Base-by-base conservation (phyloP, 2,113 vertebrate species). In the Osmerus eperlanus region DNA sequence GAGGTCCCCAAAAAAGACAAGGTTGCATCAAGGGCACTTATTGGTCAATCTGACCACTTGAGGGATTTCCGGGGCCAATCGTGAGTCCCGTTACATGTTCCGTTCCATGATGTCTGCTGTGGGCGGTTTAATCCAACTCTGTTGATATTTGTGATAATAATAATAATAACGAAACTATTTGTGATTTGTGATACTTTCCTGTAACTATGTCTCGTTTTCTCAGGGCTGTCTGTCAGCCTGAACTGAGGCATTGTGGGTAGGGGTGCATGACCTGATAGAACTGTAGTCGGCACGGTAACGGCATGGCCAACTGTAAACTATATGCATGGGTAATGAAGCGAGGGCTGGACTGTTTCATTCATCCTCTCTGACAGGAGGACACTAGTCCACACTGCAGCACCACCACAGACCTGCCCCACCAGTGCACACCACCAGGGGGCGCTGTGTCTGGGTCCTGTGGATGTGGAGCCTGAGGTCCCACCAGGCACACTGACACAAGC, bases 191-290 rank as follows among this genome's bases (percentile, higher is more conserved):
- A 65, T 56, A 62, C 55, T 64, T 29, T 68, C 29, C 47, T 64
- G 0, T 65, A 25, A 18, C 60, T 47, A 28, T 36, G 18, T 59
- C 29, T 55, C 53, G 4, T 61, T 67, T 25, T 47, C 6, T 53
- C 58, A 54, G 65, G 66, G 52, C 52, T 72, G 9, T 58, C 54
- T 72, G 36, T 15, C 41, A 71, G 60, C 72, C 74, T 52, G 70
- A 32, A 54, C 53, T 58, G 72, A 71, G 68, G 76, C 52, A 61
- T 75, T 65, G 61, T 75, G 59, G 16, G 56, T 76, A 19, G 68
- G 74, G 75, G 71, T 79, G 83, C 87, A 89, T 85, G 84, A 63
- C 62, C 54, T 60, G 55, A 82, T 74, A 72, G 72, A 67, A 79
- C 67, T 71, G 53, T 73, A 28, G 67, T 79, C 72, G 80, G 83